phyloP scores from a whole-genome alignment of 2,888 invertebrate species.

The Schizotus pectinicornis region DNA sequence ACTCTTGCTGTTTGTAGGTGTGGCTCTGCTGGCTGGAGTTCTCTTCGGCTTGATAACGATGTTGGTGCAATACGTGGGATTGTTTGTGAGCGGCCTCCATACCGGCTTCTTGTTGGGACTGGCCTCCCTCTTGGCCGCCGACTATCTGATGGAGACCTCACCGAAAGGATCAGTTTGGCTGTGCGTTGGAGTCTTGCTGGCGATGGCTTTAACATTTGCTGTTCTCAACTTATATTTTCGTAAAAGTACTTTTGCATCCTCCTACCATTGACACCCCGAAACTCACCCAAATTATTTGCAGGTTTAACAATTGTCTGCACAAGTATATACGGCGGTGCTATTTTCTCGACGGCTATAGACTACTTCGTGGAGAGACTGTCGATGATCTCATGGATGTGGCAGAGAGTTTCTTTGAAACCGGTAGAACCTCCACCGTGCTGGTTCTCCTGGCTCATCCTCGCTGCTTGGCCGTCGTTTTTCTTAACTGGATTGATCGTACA shows the following conservation, averaged over 20 bases:
- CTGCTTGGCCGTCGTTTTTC: slow-evolving; percentile 75
- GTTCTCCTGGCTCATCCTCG: slow-evolving; percentile 76
- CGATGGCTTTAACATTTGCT: slow-evolving; percentile 72
- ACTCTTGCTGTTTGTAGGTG: slow-evolving; percentile 60
- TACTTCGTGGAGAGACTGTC: slow-evolving; percentile 76
- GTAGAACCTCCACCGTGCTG: slow-evolving; percentile 68
- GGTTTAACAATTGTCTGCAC: slow-evolving; percentile 76
- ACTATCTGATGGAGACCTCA: slow-evolving; percentile 66
- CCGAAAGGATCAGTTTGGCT: slow-evolving; percentile 66
- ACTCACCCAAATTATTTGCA: slow-evolving; percentile 46
- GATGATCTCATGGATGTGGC: slow-evolving; percentile 76
- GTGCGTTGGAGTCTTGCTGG: slow-evolving; percentile 71
- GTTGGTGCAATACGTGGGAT: slow-evolving; percentile 81
- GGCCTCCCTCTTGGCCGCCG: slow-evolving; percentile 65
- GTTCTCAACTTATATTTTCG: slow-evolving; percentile 77
- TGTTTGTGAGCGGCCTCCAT: slow-evolving; percentile 82
- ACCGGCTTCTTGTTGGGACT: slow-evolving; percentile 72
- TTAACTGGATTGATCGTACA: slow-evolving; percentile 73
- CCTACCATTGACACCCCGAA: neutral
- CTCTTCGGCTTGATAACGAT: slow-evolving; percentile 81
- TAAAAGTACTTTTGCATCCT: slow-evolving; percentile 62
- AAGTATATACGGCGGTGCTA: slow-evolving; percentile 76
- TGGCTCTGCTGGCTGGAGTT: slow-evolving; percentile 75
- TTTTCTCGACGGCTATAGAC: slow-evolving; percentile 73
- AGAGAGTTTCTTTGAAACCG: slow-evolving; percentile 67